Percentiles rank a stretch among this genome's conserved stretches.
These are phyloP conservation scores for Thysanoteuthis rhombus DNA, from an alignment of 2,888 invertebrate species.

Conservation along the genomic window DNA sequence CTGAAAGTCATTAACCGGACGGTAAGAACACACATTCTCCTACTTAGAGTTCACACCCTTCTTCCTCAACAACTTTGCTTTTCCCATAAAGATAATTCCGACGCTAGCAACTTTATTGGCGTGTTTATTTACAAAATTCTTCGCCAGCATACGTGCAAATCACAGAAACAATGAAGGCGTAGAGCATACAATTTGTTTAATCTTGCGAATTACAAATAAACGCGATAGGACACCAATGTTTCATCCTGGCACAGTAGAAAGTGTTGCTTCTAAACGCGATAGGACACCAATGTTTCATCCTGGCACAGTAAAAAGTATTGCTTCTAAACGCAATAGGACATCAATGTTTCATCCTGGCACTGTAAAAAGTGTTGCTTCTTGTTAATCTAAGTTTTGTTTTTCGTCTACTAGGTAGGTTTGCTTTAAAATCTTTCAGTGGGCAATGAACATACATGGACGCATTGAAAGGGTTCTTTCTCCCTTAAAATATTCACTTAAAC, in stretches of 20 bases:
- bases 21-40: not conserved
- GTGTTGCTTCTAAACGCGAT: not conserved
- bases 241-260: not conserved
- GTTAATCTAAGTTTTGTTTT: not conserved
- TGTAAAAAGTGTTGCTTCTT: not conserved
- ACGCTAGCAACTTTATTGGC: not conserved
- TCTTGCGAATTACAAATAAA: not conserved
- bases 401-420: not conserved
- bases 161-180: not conserved
- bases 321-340: not conserved
- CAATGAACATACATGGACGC: no score
- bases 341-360: not conserved
- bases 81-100: not conserved
- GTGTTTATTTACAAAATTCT: not conserved
- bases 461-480: no score
- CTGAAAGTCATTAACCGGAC: not conserved
- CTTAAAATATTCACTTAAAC: no score
- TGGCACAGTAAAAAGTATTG: no score
- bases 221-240: not conserved
- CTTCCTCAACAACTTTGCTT: not conserved
- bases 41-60: not conserved
- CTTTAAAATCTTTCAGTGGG: not conserved
- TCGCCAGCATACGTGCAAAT: not conserved
- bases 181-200: not conserved
- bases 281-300: not conserved